A percentile compares a stretch with the other conserved stretches of the same genome.
Conservation (phyloP, 2,888 invertebrate genomes). For the Leptopilina syphax region DNA sequence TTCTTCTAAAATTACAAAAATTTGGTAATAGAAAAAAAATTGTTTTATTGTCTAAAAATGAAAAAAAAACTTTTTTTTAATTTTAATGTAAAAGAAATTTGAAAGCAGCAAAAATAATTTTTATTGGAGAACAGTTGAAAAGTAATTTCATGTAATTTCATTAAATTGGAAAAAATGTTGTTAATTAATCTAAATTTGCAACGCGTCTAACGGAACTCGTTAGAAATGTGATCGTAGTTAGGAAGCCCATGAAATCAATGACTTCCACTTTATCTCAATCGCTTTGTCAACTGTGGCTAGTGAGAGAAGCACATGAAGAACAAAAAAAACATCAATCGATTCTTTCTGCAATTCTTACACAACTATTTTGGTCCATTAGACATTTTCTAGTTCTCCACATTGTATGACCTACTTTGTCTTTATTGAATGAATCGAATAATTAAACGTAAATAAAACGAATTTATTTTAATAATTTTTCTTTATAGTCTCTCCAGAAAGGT, state of each 20-base stretch:
- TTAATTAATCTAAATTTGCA: constrained; percentile 6
- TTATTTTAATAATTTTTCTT: too few species aligned
- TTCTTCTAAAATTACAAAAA: too few species aligned
- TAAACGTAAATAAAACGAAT: too few species aligned
- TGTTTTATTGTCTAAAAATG: too few species aligned
- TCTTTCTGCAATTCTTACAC: constrained; percentile 16
- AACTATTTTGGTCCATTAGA: constrained; percentile 29
- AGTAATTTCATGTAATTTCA: background rate
- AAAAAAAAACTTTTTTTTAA: too few species aligned
- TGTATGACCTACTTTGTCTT: background rate
- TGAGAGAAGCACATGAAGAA: constrained; percentile 1
- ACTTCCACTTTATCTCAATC: constrained; percentile 31
- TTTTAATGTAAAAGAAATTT: background rate
- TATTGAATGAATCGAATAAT: background rate
- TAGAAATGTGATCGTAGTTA: constrained; percentile 17
- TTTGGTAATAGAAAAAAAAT: too few species aligned
- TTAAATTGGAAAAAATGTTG: background rate
- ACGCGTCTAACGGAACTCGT: background rate
- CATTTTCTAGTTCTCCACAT: background rate
- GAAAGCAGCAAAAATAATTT: background rate
- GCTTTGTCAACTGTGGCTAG: constrained; percentile 26
- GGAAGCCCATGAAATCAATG: constrained; percentile 6
- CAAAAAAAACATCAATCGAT: constrained; percentile 18
- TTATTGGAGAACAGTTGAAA: background rate
- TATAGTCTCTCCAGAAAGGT: too few species aligned